phyloP scores from a whole-genome alignment of 2,797 vertebrate genomes.

The Phoeniculus purpureus region DNA sequence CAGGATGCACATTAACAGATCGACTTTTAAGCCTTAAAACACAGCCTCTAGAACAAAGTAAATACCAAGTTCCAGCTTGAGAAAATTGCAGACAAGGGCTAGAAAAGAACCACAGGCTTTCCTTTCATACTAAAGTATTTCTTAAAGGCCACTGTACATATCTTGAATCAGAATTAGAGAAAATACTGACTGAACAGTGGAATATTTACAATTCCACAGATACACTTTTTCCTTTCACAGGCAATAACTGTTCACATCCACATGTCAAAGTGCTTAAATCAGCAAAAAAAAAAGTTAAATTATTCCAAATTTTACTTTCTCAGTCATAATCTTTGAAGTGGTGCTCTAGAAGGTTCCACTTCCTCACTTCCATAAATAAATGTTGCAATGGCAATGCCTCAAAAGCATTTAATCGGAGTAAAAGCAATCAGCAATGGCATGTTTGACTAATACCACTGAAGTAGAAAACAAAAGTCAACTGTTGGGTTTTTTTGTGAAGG shows the following conservation, averaged over 20 bases:
- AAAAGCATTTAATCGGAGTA: background rate
- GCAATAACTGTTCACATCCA: accelerated
- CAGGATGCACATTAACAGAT: background rate
- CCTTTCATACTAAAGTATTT: background rate
- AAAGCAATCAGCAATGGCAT: background rate
- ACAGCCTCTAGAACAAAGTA: background rate
- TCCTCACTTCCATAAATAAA: background rate
- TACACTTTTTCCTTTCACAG: background rate
- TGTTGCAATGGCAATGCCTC: background rate
- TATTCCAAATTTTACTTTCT: background rate
- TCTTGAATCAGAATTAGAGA: background rate
- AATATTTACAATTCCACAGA: background rate
- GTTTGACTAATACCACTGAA: background rate
- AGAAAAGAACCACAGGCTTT: background rate
- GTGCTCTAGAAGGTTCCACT: background rate
- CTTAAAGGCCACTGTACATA: background rate
- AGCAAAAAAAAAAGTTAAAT: too few species aligned
- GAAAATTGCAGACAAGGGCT: background rate
- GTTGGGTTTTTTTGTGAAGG: background rate
- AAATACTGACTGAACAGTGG: background rate
- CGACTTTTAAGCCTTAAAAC: background rate
- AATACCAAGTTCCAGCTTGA: background rate
- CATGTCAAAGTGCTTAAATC: background rate
- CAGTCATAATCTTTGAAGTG: background rate
- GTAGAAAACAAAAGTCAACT: background rate